Evolutionary conservation across 64 coral and sea anemone species (phyloP).

Genomic region (Pocillopora verrucosa): DNA sequence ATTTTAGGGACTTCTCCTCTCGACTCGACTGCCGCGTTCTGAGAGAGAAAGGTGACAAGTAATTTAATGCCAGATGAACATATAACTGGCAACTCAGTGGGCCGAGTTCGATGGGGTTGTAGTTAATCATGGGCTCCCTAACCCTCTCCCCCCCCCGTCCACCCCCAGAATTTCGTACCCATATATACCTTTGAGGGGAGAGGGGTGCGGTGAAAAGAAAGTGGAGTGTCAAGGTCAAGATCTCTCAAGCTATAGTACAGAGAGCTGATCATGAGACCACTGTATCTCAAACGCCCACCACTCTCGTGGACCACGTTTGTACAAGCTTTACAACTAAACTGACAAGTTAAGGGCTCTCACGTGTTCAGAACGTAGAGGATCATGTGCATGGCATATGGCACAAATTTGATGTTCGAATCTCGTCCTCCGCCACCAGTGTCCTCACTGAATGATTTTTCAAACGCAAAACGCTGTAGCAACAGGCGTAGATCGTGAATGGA

Average conservation of each 20-base stretch:
- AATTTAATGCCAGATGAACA: not conserved
- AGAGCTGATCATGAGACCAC: no score
- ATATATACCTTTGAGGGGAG: no score
- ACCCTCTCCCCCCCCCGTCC: no score
- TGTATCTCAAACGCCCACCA: no score
- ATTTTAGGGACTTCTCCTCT: slow-evolving; percentile 85
- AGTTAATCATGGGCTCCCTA: no score
- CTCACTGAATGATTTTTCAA: slow-evolving; percentile 92
- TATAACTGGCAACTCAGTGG: not conserved
- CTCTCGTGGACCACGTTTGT: not conserved
- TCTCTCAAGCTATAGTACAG: no score
- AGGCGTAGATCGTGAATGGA: slow-evolving; percentile 91
- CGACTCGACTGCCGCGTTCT: slow-evolving; percentile 86
- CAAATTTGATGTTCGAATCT: slow-evolving; percentile 95
- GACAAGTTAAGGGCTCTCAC: slow-evolving; percentile 10
- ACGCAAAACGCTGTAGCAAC: slow-evolving; percentile 86
- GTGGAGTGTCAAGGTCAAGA: no score
- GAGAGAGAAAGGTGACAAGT: not conserved
- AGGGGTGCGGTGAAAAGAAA: no score
- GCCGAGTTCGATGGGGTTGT: no score
- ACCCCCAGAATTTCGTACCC: no score
- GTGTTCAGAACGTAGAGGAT: slow-evolving; percentile 95
- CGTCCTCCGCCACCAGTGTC: slow-evolving; percentile 97
- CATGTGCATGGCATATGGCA: slow-evolving; percentile 95
- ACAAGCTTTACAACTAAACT: not conserved